These are phyloP conservation scores for Burhinus oedicnemus DNA, from an alignment of 2,113 vertebrate genomes.

Conservation along the genomic window DNA sequence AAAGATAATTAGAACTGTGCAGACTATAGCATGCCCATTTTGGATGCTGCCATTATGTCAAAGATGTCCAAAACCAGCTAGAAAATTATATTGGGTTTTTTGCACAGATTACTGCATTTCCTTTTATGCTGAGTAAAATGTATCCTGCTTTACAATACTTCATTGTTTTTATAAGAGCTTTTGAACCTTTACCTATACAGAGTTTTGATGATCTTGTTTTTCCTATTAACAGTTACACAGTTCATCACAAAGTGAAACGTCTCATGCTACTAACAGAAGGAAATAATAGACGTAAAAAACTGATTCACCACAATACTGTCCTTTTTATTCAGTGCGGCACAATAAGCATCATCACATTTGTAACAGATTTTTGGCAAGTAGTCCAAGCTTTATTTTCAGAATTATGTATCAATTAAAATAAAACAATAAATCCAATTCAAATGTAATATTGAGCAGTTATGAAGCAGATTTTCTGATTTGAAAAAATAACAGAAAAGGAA, in stretches of 20 bases:
- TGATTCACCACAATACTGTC: neutral
- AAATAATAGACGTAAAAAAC: neutral
- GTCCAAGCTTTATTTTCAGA: neutral
- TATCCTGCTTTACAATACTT: neutral
- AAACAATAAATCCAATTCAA: neutral
- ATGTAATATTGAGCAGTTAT: neutral
- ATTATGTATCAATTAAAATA: neutral
- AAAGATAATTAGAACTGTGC: slow-evolving; percentile 47
- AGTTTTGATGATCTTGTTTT: neutral
- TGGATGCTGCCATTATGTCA: neutral
- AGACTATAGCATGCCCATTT: neutral
- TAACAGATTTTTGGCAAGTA: neutral
- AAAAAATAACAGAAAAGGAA: neutral
- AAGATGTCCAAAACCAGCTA: neutral
- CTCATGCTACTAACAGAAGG: neutral
- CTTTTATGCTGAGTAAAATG: neutral
- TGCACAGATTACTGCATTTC: neutral
- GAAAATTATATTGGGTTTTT: neutral
- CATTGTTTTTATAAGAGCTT: neutral
- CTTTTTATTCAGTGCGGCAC: neutral
- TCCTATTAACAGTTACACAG: neutral
- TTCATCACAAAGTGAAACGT: neutral
- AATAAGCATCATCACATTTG: neutral
- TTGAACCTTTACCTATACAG: neutral
- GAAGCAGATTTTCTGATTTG: neutral